These are phyloP conservation scores for Clangula hyemalis DNA, from an alignment of 2,797 vertebrate genomes.

Conservation along the genomic window DNA sequence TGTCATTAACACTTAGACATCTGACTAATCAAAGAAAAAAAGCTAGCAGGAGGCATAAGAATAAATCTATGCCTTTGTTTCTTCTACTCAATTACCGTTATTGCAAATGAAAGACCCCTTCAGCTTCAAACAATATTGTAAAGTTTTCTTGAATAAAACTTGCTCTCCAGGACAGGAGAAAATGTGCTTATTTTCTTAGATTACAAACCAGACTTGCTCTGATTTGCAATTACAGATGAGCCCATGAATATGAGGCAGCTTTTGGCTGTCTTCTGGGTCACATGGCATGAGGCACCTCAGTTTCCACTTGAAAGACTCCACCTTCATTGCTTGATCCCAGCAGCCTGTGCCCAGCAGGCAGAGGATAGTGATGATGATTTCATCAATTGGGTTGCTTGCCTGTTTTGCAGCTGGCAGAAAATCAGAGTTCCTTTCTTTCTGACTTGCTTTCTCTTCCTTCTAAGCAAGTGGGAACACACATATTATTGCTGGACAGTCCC, in stretches of 20 bases:
- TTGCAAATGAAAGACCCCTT: neutral
- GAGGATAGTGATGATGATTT: neutral
- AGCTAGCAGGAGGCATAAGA: neutral
- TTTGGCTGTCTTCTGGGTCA: slow-evolving; percentile 45
- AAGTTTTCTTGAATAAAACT: neutral
- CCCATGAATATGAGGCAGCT: neutral
- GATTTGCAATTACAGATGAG: neutral
- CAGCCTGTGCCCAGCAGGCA: slow-evolving; percentile 29
- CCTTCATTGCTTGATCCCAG: neutral
- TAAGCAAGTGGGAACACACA: neutral
- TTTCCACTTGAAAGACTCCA: slow-evolving; percentile 29
- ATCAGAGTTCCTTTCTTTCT: neutral
- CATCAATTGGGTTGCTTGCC: neutral
- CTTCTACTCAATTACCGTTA: slow-evolving; percentile 13
- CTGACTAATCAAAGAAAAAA: slow-evolving; percentile 10
- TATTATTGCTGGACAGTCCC: neutral
- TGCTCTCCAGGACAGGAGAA: neutral
- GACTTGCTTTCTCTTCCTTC: neutral
- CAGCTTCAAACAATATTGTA: neutral
- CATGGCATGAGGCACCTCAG: neutral
- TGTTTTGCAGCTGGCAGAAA: slow-evolving; percentile 3
- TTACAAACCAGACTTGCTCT: neutral
- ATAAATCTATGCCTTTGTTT: neutral
- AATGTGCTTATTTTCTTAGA: neutral
- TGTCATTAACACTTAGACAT: slow-evolving; percentile 2